phyloP scores from a whole-genome alignment of 2,888 invertebrate genomes.

The Tubulanus polymorphus region DNA sequence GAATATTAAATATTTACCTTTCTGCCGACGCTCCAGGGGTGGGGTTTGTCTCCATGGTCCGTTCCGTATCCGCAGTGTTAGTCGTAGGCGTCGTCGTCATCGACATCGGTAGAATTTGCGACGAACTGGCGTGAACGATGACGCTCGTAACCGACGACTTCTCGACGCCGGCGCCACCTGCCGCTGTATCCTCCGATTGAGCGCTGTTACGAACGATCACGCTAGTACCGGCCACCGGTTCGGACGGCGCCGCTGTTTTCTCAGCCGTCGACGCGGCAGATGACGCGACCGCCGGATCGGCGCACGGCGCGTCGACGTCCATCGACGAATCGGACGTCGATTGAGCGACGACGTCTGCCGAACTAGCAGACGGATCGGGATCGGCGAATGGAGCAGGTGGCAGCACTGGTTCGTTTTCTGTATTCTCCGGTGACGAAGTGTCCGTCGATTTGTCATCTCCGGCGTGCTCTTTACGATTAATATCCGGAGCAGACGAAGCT shows the following conservation, averaged over 20 bases:
- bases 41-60: constrained; percentile 11
- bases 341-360: constrained; percentile 2
- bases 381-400: background rate
- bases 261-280: constrained; percentile 8
- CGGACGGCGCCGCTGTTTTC: constrained; percentile 8
- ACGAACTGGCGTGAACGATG: constrained; percentile 45
- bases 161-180: background rate
- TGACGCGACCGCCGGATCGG: background rate
- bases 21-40: too few relatives aligned
- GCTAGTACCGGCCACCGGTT: constrained; percentile 18
- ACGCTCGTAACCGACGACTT: constrained; percentile 33
- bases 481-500: too few relatives aligned
- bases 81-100: constrained; percentile 9
- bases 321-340: too few relatives aligned
- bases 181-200: constrained; percentile 9
- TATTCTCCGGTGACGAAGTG: too few relatives aligned
- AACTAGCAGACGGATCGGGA: constrained; percentile 5
- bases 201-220: constrained; percentile 27
- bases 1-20: too few relatives aligned
- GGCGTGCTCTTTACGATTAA: too few relatives aligned
- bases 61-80: constrained; percentile 2
- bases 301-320: constrained; percentile 2
- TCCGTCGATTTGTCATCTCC: too few relatives aligned
- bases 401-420: too few relatives aligned
- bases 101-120: too few relatives aligned